A percentile compares a stretch with the other conserved stretches of the same genome.
These are phyloP conservation scores for Psophia crepitans DNA, from an alignment of 2,113 vertebrate genomes.

Conservation along the genomic window DNA sequence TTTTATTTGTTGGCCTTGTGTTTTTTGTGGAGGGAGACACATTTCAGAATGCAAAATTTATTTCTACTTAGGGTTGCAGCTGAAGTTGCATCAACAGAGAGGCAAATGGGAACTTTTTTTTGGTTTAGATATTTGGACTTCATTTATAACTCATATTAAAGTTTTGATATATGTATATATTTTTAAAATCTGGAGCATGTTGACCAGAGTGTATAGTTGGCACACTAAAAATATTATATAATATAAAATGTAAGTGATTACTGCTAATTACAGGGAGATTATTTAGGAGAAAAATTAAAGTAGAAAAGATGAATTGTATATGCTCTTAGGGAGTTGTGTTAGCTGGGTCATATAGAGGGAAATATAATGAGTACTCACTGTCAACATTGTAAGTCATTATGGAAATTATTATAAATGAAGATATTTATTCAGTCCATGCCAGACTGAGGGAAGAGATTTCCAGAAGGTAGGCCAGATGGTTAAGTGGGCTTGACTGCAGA, in stretches of 20 bases:
- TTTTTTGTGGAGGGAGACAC: accelerated
- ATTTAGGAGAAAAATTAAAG: slow-evolving; percentile 1
- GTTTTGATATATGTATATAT: not conserved
- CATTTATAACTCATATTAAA: not conserved
- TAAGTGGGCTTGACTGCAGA: slow-evolving; percentile 20
- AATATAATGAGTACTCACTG: not conserved
- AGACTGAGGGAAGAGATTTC: slow-evolving; percentile 2
- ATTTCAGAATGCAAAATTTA: not conserved
- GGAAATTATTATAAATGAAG: slow-evolving; percentile 38
- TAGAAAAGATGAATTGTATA: not conserved
- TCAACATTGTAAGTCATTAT: not conserved
- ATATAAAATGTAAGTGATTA: not conserved
- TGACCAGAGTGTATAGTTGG: not conserved
- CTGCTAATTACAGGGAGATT: not conserved
- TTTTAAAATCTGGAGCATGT: not conserved
- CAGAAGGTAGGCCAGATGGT: slow-evolving; percentile 56
- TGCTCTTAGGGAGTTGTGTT: not conserved
- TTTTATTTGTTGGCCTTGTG: not conserved
- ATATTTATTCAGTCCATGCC: slow-evolving; percentile 13
- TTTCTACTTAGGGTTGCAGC: not conserved
- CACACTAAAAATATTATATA: not conserved
- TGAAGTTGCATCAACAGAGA: not conserved
- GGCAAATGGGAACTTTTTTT: not conserved
- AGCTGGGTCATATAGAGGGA: not conserved
- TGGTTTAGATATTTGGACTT: not conserved